Conservation (phyloP, 2,113 vertebrate species). For the Mystacornis crossleyi region DNA sequence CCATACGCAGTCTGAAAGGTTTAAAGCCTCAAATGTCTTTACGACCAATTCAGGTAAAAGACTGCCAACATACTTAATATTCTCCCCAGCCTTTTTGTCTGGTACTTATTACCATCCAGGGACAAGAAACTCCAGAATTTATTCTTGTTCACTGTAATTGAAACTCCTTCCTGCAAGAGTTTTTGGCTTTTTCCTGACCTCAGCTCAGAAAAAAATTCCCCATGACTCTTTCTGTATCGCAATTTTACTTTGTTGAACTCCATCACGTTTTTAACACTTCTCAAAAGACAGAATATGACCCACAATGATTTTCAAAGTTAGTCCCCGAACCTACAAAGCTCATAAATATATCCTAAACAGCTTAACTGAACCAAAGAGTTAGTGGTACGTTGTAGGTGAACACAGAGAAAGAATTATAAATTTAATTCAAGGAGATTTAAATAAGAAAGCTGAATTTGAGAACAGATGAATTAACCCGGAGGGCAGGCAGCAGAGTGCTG, state of each 20-base stretch:
- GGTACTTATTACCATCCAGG: not conserved
- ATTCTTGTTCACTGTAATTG: not conserved
- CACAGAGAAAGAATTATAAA: not conserved
- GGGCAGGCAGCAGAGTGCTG: too few species aligned
- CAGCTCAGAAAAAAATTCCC: not conserved
- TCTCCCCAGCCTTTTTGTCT: not conserved
- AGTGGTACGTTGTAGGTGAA: not conserved
- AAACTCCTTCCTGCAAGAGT: not conserved
- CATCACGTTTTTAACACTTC: not conserved
- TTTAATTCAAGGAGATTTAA: not conserved
- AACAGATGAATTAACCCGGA: not conserved
- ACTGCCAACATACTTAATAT: not conserved
- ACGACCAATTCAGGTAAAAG: not conserved
- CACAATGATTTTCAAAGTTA: not conserved
- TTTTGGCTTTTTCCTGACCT: not conserved
- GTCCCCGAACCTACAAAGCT: not conserved
- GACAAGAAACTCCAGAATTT: not conserved
- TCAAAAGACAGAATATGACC: not conserved
- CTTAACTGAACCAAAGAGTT: not conserved
- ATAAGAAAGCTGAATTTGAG: not conserved
- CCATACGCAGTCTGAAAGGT: accelerated
- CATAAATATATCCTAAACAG: not conserved
- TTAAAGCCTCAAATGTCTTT: not conserved
- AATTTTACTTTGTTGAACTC: not conserved
- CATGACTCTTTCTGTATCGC: accelerated